phyloP scores from a whole-genome alignment of 2,113 vertebrate genomes.

The Cyprinodon variegatus region DNA sequence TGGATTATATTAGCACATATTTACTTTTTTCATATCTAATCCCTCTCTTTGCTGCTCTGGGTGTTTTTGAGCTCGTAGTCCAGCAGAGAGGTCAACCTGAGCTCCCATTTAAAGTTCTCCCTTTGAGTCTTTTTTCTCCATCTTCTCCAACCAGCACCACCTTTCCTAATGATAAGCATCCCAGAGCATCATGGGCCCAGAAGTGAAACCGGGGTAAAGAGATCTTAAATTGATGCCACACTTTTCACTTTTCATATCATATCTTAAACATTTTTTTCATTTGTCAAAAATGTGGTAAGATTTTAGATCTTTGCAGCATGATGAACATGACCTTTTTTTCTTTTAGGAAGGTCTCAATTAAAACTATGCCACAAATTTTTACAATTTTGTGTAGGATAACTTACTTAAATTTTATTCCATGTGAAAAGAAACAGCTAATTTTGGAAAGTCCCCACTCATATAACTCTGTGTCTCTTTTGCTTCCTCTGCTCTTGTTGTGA shows the following conservation, averaged over 20 bases:
- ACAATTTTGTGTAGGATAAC: background rate
- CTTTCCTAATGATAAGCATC: background rate
- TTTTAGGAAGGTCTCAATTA: background rate
- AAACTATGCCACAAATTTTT: background rate
- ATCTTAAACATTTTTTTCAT: too few relatives aligned
- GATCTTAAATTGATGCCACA: too few relatives aligned
- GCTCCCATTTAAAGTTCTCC: background rate
- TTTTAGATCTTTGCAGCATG: background rate
- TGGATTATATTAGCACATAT: too few relatives aligned
- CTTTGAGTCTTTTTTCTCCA: background rate
- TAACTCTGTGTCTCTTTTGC: background rate
- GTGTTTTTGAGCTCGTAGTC: too few relatives aligned
- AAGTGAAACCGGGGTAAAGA: too few relatives aligned
- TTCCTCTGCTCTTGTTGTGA: constrained; percentile 69
- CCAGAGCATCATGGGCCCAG: background rate
- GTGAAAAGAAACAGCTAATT: background rate
- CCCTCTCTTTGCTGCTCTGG: too few relatives aligned
- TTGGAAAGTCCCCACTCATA: background rate
- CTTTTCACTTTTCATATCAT: too few relatives aligned
- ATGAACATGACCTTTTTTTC: background rate
- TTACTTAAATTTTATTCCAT: background rate
- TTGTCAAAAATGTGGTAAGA: background rate
- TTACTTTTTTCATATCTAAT: too few relatives aligned
- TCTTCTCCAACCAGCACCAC: background rate
- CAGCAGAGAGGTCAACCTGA: too few relatives aligned